A percentile compares a stretch with the other conserved stretches of the same genome.
These are phyloP conservation scores for Notoglanidium macrostoma DNA, from an alignment of 2,797 vertebrate species.

Conservation along the genomic window DNA sequence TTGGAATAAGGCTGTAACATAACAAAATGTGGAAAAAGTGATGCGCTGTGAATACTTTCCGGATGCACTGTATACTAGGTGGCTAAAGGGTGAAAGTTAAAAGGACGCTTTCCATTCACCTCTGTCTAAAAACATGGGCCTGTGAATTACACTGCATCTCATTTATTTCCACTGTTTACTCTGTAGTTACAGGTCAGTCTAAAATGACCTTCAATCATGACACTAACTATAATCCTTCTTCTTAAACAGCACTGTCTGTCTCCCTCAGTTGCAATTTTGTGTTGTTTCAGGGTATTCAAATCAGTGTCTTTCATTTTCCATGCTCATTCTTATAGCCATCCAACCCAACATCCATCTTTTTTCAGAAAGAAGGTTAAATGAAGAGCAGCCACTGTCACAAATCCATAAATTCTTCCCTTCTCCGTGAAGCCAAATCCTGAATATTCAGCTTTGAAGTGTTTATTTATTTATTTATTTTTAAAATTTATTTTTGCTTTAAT, in stretches of 20 bases:
- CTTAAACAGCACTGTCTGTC: not conserved
- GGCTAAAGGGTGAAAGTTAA: not conserved
- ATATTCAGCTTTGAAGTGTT: not conserved
- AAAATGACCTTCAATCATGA: not conserved
- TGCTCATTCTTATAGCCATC: not conserved
- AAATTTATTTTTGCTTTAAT: conserved; percentile 2
- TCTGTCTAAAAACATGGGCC: not conserved
- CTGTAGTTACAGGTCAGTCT: not conserved
- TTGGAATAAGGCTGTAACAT: too few species aligned
- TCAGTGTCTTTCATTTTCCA: not conserved
- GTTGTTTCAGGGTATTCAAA: not conserved
- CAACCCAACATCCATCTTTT: too few species aligned
- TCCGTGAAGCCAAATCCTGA: not conserved
- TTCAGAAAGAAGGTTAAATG: not conserved
- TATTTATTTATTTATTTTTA: not conserved
- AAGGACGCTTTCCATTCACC: not conserved
- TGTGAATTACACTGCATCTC: not conserved
- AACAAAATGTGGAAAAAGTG: too few species aligned
- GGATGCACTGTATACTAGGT: not conserved
- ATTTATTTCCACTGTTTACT: not conserved
- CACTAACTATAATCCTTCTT: not conserved
- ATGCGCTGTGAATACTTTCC: not conserved
- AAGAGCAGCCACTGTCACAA: not conserved
- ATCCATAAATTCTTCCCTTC: not conserved
- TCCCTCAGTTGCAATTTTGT: not conserved